phyloP scores from a whole-genome alignment of 2,888 invertebrate genomes.

The Morpho deidamia region DNA sequence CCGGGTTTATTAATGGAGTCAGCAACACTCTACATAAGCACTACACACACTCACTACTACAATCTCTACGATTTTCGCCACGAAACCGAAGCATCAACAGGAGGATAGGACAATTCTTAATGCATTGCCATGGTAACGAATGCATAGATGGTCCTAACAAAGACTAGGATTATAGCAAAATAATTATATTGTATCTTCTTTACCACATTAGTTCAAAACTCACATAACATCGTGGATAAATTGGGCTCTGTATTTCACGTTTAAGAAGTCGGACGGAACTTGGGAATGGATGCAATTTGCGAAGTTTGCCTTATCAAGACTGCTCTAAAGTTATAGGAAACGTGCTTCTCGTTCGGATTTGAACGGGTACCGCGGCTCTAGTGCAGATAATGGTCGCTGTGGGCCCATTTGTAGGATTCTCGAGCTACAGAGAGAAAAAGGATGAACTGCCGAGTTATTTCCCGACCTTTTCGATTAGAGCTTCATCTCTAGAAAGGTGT shows the following conservation, averaged over 20 bases:
- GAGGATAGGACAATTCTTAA: too few relatives aligned
- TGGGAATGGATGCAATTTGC: constrained; percentile 22
- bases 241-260: constrained; percentile 18
- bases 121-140: too few relatives aligned
- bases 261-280: constrained; percentile 16
- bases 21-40: too few relatives aligned
- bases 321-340: constrained; percentile 23
- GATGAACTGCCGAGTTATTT: too few relatives aligned
- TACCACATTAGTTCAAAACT: neutral
- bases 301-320: constrained; percentile 25
- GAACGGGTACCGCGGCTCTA: constrained; percentile 19
- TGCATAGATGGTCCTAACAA: too few relatives aligned
- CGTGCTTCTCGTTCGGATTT: constrained; percentile 25
- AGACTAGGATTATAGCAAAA: too few relatives aligned
- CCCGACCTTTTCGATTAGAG: too few relatives aligned
- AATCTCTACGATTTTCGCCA: too few relatives aligned
- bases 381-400: constrained; percentile 21
- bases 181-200: too few relatives aligned
- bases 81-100: too few relatives aligned
- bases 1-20: too few relatives aligned
- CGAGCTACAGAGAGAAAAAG: constrained; percentile 6
- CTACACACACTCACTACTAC: too few relatives aligned
- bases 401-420: constrained; percentile 22
- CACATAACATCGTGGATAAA: constrained; percentile 12
- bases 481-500: neutral